Evolutionary conservation across 2,797 vertebrate species (phyloP), one percentile per base, ranked within the genome.

Genomic region (Parauchenoglanis ngamensis): DNA sequence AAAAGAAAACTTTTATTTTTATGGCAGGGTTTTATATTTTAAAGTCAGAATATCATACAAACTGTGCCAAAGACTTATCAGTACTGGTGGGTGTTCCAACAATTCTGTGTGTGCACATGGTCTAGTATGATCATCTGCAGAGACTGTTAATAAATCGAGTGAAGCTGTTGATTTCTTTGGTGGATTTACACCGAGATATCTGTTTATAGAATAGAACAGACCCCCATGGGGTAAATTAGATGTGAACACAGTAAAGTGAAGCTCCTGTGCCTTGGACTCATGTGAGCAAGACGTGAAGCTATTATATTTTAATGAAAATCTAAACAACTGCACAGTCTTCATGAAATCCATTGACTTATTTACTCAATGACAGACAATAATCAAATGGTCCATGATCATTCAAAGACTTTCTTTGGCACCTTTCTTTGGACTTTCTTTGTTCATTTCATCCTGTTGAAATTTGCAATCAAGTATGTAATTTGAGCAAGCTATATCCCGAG

Each of bases 61-160:
- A 77, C 75, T n/a, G 11, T 35, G 19, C 31, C 56, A 59, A 17
- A 49, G 40, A 19, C 13, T 49, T 44, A n/a, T 80, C 77, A 61
- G 77, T 59, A 77, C n/a, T 57, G 23, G 35, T 52, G 65, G 3
- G 65, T 56, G 46, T 68, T 65, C 57, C 10, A 56, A 23, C 65
- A 68, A 4, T 54, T 68, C 61, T 46, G n/a, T 83, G n/a, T 83
- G n/a, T 31, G 23, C 25, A 59, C 59, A 46, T 61, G 23, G 15
- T 46, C 25, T 81, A n/a, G 40, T 81, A 81, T n/a, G 57, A 13
- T 81, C 56, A 79, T 79, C 21, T 35, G 25, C 46, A 56, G 49
- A 31, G 15, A 54, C 75, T 25, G 65, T 13, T 73, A 73, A 12
- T 46, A 28, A 28, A 54, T 52, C 5, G 21, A 46, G 70, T 73